Percentiles rank a stretch among this genome's conserved stretches.
phyloP scores from a whole-genome alignment of 2,888 invertebrate genomes.

The Eupithecia subfuscata region DNA sequence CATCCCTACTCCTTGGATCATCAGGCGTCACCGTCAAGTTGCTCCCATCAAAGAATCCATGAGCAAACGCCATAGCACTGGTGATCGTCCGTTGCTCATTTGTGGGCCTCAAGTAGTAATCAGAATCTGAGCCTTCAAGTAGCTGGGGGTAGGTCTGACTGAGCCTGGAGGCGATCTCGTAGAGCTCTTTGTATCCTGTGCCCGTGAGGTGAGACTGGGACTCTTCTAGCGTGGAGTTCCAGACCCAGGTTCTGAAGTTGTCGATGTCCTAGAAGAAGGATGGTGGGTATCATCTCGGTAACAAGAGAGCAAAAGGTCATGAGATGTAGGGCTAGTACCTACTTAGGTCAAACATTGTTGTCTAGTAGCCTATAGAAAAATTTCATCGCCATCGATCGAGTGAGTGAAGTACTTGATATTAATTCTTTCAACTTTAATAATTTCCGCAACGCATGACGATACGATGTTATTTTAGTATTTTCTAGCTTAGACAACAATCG shows the following conservation, averaged over 20 bases:
- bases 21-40: slow-evolving; percentile 58
- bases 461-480: too few species aligned
- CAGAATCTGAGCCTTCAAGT: slow-evolving; percentile 67
- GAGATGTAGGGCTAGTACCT: too few species aligned
- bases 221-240: slow-evolving; percentile 85
- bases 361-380: too few species aligned
- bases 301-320: too few species aligned
- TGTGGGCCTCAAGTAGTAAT: slow-evolving; percentile 85
- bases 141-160: slow-evolving; percentile 70
- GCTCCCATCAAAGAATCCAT: slow-evolving; percentile 73
- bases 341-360: too few species aligned
- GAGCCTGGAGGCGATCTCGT: slow-evolving; percentile 80
- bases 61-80: slow-evolving; percentile 85
- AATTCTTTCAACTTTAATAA: too few species aligned
- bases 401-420: too few species aligned
- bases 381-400: too few species aligned
- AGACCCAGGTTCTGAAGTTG: slow-evolving; percentile 86
- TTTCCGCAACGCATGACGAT: too few species aligned
- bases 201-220: slow-evolving; percentile 84
- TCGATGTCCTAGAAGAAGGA: slow-evolving; percentile 83
- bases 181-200: slow-evolving; percentile 86
- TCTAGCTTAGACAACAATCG: too few species aligned
- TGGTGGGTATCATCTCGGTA: too few species aligned
- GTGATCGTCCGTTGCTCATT: slow-evolving; percentile 84
- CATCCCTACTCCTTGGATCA: slow-evolving; percentile 56